These are phyloP conservation scores for Orthonevra nobilis DNA, from an alignment of 2,888 invertebrate species.

Conservation along the genomic window DNA sequence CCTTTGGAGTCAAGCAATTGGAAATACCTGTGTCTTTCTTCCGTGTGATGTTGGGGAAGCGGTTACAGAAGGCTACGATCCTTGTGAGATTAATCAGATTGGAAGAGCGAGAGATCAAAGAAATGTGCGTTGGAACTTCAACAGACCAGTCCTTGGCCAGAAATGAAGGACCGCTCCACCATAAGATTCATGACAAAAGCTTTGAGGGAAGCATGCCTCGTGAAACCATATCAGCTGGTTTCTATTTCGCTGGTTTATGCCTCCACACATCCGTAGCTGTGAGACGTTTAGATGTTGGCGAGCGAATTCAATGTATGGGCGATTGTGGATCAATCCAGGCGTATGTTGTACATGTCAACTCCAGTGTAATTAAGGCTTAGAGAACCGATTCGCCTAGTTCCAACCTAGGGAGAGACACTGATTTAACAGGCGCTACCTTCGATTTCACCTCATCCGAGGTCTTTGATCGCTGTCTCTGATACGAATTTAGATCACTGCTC, in stretches of 20 bases:
- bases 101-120: no score
- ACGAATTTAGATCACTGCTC: slow-evolving; percentile 15
- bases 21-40: no score
- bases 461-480: background rate
- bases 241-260: slow-evolving; percentile 72
- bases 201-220: slow-evolving; percentile 62
- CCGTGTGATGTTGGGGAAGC: no score
- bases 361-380: slow-evolving; percentile 19
- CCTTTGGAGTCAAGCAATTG: no score
- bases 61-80: no score
- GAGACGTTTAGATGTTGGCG: slow-evolving; percentile 59
- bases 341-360: slow-evolving; percentile 2
- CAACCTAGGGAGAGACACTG: slow-evolving; percentile 51
- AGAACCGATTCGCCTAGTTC: slow-evolving; percentile 59
- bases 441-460: slow-evolving; percentile 43
- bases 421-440: slow-evolving; percentile 59
- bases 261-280: slow-evolving; percentile 71
- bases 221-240: slow-evolving; percentile 74
- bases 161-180: slow-evolving; percentile 16
- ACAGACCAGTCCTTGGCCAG: background rate
- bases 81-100: no score
- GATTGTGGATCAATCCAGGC: slow-evolving; percentile 62
- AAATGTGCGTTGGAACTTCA: no score
- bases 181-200: no score
- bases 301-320: slow-evolving; percentile 43